phyloP scores from a whole-genome alignment of 2,113 vertebrate genomes.

The Heterocephalus glaber region DNA sequence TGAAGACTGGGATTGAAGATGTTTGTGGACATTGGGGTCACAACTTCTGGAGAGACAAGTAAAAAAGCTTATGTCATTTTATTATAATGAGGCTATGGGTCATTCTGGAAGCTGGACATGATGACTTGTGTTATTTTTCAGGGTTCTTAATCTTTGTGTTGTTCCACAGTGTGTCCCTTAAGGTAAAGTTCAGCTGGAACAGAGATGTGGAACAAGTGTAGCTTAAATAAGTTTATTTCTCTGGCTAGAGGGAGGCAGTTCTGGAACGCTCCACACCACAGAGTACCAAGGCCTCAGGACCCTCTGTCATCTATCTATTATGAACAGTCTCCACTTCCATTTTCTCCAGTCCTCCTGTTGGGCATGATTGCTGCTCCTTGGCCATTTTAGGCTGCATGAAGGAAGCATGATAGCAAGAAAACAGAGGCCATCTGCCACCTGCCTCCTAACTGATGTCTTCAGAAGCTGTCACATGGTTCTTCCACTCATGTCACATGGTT shows the following conservation, averaged over 20 bases:
- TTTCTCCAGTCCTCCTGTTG: background rate
- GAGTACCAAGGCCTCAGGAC: background rate
- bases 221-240: background rate
- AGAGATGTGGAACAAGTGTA: background rate
- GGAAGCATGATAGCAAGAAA: background rate
- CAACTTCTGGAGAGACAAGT: constrained; percentile 99
- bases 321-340: background rate
- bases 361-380: background rate
- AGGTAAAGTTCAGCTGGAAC: background rate
- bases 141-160: background rate
- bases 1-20: constrained; percentile 96
- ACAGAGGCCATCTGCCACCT: background rate
- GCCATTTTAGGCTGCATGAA: background rate
- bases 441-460: background rate
- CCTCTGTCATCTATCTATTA: background rate
- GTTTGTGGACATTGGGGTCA: constrained; percentile 98
- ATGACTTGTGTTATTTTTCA: background rate
- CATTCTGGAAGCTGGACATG: background rate
- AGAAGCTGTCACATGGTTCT: background rate
- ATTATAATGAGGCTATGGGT: background rate
- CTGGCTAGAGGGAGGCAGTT: background rate
- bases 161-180: background rate
- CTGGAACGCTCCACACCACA: background rate
- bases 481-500: background rate
- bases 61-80: constrained; percentile 77